phyloP scores from a whole-genome alignment of 2,797 vertebrate genomes.

The Pyrrhura leucotis region DNA sequence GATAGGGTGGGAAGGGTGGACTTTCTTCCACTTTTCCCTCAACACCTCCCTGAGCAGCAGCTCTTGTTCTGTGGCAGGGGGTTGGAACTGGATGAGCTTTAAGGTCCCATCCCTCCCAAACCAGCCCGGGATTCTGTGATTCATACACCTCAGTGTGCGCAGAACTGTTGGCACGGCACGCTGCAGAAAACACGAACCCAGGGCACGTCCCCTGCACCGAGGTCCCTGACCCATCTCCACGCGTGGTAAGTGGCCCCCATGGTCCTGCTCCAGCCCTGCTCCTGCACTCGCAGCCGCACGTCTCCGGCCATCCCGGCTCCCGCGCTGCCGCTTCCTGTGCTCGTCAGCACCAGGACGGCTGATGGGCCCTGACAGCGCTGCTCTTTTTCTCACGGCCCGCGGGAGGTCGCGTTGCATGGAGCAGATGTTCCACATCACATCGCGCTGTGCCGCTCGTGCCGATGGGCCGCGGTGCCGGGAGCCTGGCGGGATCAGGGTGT shows the following conservation, averaged over 20 bases:
- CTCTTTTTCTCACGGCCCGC: conserved; percentile 58
- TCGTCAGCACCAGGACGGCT: not conserved
- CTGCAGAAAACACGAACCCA: rapidly evolving
- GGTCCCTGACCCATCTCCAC: not conserved
- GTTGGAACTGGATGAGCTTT: not conserved
- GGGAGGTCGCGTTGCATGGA: not conserved
- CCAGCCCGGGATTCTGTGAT: not conserved
- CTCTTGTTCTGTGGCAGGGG: not conserved
- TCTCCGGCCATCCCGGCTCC: not conserved
- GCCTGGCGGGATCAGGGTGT: rapidly evolving
- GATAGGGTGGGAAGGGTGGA: not conserved
- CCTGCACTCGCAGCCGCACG: rapidly evolving
- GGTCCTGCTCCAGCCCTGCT: rapidly evolving
- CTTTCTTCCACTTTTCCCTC: not conserved
- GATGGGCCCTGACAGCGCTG: conserved; percentile 67
- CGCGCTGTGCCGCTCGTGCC: not conserved
- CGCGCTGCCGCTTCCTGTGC: not conserved
- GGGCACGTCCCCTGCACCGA: rapidly evolving
- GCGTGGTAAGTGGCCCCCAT: rapidly evolving
- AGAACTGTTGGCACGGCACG: not conserved
- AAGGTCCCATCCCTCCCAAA: not conserved
- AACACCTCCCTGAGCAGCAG: not conserved
- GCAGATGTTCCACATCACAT: conserved; percentile 67
- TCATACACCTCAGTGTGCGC: not conserved
- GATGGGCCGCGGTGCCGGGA: not conserved